Evolutionary conservation across 2,113 vertebrate species (phyloP), one percentile per base, ranked within the genome.

Genomic region (Talpa occidentalis): DNA sequence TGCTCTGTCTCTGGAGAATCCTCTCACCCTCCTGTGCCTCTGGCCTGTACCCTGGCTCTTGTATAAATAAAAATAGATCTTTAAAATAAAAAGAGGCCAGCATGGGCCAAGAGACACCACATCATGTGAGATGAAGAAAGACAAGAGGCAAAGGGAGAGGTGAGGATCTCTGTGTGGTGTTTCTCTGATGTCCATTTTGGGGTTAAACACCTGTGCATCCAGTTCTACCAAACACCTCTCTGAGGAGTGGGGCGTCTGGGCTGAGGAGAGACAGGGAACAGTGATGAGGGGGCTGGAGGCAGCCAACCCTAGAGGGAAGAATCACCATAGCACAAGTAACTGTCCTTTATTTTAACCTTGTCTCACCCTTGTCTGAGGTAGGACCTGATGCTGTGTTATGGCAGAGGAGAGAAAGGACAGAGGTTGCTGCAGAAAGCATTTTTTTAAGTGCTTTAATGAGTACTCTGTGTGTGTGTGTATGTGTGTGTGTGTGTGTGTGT

Each of bases 61-160:
- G n/a, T n/a, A n/a, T n/a, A n/a, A n/a, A n/a, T n/a, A n/a, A n/a
- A n/a, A n/a, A n/a, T n/a, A n/a, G n/a, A n/a, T n/a, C n/a, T n/a
- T n/a, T n/a, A 3, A 42, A 10, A 40, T 6, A 35, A n/a, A 72
- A 59, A 9, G 10, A 35, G 37, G 21, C 52, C 6, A 24, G 28
- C 30, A 24, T 42, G 6, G 5, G 54, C 40, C 40, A 26, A 0
- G 2, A n/a, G 10, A 24, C 0, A 4, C n/a, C 37, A 37, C 2
- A 1, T 2, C 7, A 12, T 10, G 40, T 7, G 10, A 84, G 54
- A 47, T 4, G n/a, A 3, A 40, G 24, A 5, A 9, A 74, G 84
- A 44, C 2, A 1, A 77, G 40, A 5, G 16, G 54, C 59, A 42
- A 47, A 19, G 4, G 74, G 35, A 0, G 80, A n/a, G 76, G 24